Base-by-base conservation (phyloP, 2,888 invertebrate species). In the Luffia ferchaultella region DNA sequence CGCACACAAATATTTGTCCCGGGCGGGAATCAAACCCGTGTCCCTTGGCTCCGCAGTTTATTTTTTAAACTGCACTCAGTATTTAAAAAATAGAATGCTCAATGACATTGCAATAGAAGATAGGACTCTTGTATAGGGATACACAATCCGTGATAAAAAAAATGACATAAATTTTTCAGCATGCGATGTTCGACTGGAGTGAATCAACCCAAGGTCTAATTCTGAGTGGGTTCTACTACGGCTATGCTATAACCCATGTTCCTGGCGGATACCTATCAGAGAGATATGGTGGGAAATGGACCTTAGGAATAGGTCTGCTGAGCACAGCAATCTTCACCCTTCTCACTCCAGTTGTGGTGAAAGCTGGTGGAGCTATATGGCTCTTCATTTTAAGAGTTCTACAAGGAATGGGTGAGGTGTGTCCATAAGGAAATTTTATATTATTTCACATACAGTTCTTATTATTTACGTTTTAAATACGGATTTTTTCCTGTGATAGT, bases 201-300 rank as follows among this genome's bases (percentile, higher is more conserved):
- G 87, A 90, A 60, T 68, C 83, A 53, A 85, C 88, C 0, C 91
- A 93, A 80, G 94, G 94, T 0, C 67, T 92, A 2, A 91, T 94
- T 45, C 76, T 95, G 1, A 90, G 92, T 44, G 90, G 92, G 0
- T 95, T 95, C 67, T 95, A 93, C 74, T 93, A 92, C 80, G 94
- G 95, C 0, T 95, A 95, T 67, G 89, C 93, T 7, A 69, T 93
- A 0, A 93, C 93, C 0, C 95, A 95, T 67, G 76, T 95, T 2
- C 95, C 94, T 0, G 95, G 94, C 17, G 95, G 94, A 41, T 86
- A 92, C 57, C 68, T 95, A 49, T 91, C 95, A 0, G 93, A 93
- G 59, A 89, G 86, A 60, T 92, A 91, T 55, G 96, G 96, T 18
- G 95, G 94, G 7, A 95, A 95, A 75, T 91, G 93, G 85, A 88